These are phyloP conservation scores for Hydrophis major DNA, from an alignment of 2,797 vertebrate species.

Conservation along the genomic window DNA sequence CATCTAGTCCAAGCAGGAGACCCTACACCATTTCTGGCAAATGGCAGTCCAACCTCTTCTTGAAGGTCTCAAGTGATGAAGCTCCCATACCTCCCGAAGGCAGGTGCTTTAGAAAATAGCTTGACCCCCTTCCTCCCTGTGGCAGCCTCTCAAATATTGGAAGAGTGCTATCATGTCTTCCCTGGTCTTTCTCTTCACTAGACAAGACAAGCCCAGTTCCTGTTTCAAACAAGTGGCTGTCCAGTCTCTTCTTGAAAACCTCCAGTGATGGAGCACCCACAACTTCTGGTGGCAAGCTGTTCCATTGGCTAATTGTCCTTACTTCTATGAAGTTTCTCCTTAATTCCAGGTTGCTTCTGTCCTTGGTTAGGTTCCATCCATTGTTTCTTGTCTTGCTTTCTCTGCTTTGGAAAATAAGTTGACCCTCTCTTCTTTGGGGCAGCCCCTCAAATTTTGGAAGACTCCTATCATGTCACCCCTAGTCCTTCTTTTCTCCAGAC, in stretches of 20 bases:
- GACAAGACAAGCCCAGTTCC: too few relatives aligned
- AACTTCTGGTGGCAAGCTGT: background rate
- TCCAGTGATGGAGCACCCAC: background rate
- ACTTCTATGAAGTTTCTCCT: background rate
- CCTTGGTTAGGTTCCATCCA: too few relatives aligned
- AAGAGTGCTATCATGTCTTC: too few relatives aligned
- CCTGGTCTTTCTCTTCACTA: too few relatives aligned
- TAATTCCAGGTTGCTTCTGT: background rate
- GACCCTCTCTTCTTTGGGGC: constrained; percentile 25
- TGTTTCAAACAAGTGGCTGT: background rate
- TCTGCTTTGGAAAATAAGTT: constrained; percentile 6
- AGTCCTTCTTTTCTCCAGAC: too few relatives aligned
- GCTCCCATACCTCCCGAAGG: too few relatives aligned
- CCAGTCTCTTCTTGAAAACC: background rate
- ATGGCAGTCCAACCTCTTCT: background rate
- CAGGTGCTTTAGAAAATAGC: too few relatives aligned
- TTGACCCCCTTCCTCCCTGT: too few relatives aligned
- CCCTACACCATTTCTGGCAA: background rate
- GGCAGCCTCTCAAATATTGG: too few relatives aligned
- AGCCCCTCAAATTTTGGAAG: background rate
- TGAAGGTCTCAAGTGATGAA: background rate
- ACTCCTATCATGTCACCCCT: too few relatives aligned
- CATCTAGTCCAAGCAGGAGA: too few relatives aligned
- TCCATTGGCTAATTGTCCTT: background rate
- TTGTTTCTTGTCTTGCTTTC: too few relatives aligned